These are phyloP conservation scores for Zaprionus lineosus DNA, from an alignment of 2,888 invertebrate species.

Conservation along the genomic window DNA sequence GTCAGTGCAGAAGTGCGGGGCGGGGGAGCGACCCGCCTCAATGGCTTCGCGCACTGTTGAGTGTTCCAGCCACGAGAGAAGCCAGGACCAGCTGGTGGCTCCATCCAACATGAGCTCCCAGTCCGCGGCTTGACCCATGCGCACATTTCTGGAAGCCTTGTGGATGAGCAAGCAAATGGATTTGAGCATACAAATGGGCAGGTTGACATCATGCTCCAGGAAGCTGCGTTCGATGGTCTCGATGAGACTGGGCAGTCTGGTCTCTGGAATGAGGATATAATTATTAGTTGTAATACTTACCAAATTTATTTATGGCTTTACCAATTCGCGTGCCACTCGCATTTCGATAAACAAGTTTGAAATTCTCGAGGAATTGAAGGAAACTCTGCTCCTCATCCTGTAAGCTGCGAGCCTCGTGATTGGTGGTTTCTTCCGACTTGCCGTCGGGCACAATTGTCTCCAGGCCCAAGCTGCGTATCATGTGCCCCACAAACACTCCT, in stretches of 20 bases:
- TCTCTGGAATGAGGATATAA: no score
- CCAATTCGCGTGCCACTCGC: conserved; percentile 66
- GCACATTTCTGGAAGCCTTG: conserved; percentile 77
- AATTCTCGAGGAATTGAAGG: conserved; percentile 58
- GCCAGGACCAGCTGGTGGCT: conserved; percentile 83
- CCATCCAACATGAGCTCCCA: conserved; percentile 84
- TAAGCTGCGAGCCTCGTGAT: conserved; percentile 22
- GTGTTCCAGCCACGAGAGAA: conserved; percentile 83
- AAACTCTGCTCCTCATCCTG: conserved; percentile 33
- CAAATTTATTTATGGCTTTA: conserved; percentile 18
- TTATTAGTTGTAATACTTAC: no score
- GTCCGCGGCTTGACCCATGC: conserved; percentile 82
- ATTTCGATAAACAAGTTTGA: conserved; percentile 75
- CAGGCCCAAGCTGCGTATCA: conserved; percentile 62
- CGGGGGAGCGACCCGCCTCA: conserved; percentile 81
- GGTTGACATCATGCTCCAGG: conserved; percentile 85
- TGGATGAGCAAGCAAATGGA: conserved; percentile 84
- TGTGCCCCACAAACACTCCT: conserved; percentile 57
- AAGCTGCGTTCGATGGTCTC: conserved; percentile 84
- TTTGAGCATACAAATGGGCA: conserved; percentile 86
- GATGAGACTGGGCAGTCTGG: conserved; percentile 74
- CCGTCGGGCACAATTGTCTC: conserved; percentile 37
- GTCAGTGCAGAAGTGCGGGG: conserved; percentile 79
- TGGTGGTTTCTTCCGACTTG: neutral
- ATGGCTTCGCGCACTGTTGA: conserved; percentile 84